A percentile compares a stretch with the other conserved stretches of the same genome.
Evolutionary conservation across 2,113 vertebrate genomes (phyloP).

Genomic region (Mohoua ochrocephala): DNA sequence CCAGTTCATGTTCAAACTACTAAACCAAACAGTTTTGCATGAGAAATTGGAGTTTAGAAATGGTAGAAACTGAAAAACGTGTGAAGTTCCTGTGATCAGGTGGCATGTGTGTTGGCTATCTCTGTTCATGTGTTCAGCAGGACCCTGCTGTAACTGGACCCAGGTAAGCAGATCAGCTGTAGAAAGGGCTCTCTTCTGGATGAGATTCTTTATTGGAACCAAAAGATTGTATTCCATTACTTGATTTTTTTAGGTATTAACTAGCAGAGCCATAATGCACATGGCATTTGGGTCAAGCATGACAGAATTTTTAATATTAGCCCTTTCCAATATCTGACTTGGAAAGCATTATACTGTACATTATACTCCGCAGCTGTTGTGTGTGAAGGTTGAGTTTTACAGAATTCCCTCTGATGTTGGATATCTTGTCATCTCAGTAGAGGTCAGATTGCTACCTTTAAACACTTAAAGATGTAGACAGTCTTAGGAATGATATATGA

Average conservation of each 20-base stretch:
- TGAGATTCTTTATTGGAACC: neutral
- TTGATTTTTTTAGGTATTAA: neutral
- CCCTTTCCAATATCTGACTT: neutral
- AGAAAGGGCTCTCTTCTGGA: neutral
- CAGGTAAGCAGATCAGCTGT: neutral
- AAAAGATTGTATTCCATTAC: neutral
- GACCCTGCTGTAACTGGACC: neutral
- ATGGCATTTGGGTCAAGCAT: neutral
- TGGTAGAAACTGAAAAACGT: neutral
- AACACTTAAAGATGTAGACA: neutral
- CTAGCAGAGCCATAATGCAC: neutral
- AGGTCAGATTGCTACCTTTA: neutral
- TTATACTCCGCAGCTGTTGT: neutral
- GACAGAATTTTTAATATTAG: neutral
- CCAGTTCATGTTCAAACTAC: neutral
- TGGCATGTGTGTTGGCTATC: neutral
- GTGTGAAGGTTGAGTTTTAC: neutral
- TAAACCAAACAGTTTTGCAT: neutral
- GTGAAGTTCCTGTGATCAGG: neutral
- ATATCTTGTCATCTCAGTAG: neutral
- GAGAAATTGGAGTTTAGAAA: neutral
- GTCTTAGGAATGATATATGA: neutral
- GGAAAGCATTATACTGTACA: neutral
- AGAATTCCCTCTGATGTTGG: neutral
- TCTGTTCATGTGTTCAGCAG: neutral